These are phyloP conservation scores for Caenorhabditis sulstoni DNA, from an alignment of 2,888 invertebrate species.

Conservation along the genomic window DNA sequence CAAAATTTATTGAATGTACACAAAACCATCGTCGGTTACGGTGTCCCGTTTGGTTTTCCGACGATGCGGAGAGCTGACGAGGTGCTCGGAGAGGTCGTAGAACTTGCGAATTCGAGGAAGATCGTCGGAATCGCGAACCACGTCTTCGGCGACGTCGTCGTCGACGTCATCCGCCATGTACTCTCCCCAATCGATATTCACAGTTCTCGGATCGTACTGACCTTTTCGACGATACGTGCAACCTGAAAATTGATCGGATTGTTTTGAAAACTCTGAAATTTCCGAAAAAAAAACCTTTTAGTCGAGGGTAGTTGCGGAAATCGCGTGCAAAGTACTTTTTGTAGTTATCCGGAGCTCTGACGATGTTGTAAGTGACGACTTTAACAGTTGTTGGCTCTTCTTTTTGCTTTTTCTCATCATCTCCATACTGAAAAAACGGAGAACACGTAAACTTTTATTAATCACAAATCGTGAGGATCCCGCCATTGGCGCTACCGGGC, in stretches of 20 bases:
- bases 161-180: neutral
- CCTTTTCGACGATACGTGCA: constrained; percentile 1
- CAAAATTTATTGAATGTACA: too few species aligned
- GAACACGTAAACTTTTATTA: neutral
- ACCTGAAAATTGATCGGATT: neutral
- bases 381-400: neutral
- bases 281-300: neutral
- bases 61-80: neutral
- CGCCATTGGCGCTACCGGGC: too few species aligned
- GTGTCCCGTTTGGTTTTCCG: too few species aligned
- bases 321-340: neutral
- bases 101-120: neutral
- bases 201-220: neutral
- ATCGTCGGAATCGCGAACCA: neutral
- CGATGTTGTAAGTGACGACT: constrained; percentile 2
- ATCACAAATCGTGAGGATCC: too few species aligned
- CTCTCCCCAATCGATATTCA: neutral
- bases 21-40: too few species aligned
- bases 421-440: neutral
- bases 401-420: neutral
- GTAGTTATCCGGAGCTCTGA: constrained; percentile 2
- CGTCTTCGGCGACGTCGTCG: too few species aligned
- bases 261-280: neutral
- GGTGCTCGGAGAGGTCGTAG: constrained; percentile 1
- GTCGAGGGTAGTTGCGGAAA: neutral